Evolutionary conservation across 2,888 invertebrate species (phyloP), one percentile per base, ranked within the genome.

Genomic region (Phania funesta): DNA sequence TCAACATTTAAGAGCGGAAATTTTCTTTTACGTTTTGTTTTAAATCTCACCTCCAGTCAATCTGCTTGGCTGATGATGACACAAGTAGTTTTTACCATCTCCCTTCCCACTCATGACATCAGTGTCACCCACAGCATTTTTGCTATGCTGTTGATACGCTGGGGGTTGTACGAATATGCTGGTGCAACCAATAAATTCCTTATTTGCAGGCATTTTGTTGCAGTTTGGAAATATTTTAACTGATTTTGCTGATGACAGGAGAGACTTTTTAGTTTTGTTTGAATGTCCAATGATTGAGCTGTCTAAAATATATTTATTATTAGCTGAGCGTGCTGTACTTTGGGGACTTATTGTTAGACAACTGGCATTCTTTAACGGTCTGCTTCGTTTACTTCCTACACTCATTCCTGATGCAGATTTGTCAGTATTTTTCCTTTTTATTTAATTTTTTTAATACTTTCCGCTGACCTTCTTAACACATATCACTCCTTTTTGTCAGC

Each of bases 1-100:
- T 41, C 9, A 41, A 41, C 6, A 29, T 16, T 26, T 16, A n/a
- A 22, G 13, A n/a, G 4, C 26, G 1, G 7, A 26, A 8, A 52
- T 22, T 56, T 20, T 20, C 26, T 18, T 20, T 20, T 20, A 8
- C 5, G 4, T 13, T 50, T 50, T 11, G 7, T 38, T 16, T 29
- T 2, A 18, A 56, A 22, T 18, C 79, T 48, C 48, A 75, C 73
- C 76, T 16, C 70, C 79, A 11, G 29, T 13, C 22, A 81, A 11
- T 44, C 84, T 54, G 1, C 16, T n/a, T 29, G 9, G 4, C 9
- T 5, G 0, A 26, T 16, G 0, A 24, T 26, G 32, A 9, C n/a
- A 29, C 32, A 62, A 70, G 8, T 13, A 26, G 11, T 38, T 16
- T 56, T 7, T 35, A 29, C n/a, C n/a, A 13, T 64, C 56, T 20